A percentile compares a stretch with the other conserved stretches of the same genome.
Conservation (phyloP, 2,888 invertebrate genomes). For the Sphinx pinastri region DNA sequence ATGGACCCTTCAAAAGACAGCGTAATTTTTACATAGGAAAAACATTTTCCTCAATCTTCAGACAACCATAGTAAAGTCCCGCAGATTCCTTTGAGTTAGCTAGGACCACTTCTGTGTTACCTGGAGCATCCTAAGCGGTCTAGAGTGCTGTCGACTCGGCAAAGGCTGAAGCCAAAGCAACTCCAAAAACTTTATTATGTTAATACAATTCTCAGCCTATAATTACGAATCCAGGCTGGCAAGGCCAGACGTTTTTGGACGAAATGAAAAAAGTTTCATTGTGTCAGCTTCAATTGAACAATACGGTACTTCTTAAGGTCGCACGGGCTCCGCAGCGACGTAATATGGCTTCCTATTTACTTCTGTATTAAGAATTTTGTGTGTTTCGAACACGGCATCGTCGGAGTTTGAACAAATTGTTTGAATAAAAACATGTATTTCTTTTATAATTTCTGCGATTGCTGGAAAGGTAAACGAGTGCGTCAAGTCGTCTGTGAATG, state of each 20-base stretch:
- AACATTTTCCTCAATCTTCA: background rate
- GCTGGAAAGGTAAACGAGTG: too few species aligned
- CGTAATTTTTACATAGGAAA: background rate
- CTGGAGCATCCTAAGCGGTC: constrained; percentile 8
- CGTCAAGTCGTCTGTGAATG: too few species aligned
- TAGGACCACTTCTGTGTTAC: constrained; percentile 5
- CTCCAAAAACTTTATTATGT: background rate
- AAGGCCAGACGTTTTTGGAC: constrained; percentile 43
- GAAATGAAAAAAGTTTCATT: constrained; percentile 70
- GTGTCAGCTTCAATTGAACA: constrained; percentile 55
- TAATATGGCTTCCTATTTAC: constrained; percentile 13
- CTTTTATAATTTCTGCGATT: too few species aligned
- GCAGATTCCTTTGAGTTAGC: constrained; percentile 14
- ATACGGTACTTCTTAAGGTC: constrained; percentile 39
- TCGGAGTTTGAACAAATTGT: background rate
- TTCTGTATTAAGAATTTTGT: constrained; percentile 2
- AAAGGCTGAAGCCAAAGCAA: background rate
- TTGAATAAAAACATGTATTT: background rate
- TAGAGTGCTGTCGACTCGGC: background rate
- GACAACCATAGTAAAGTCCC: background rate
- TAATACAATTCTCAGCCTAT: constrained; percentile 16
- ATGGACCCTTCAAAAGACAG: background rate
- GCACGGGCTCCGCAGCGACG: background rate
- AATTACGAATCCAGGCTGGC: constrained; percentile 26
- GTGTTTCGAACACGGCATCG: constrained; percentile 3